Evolutionary conservation across 2,888 invertebrate genomes (phyloP), one percentile per base, ranked within the genome.

Genomic region (Microchrysa polita): DNA sequence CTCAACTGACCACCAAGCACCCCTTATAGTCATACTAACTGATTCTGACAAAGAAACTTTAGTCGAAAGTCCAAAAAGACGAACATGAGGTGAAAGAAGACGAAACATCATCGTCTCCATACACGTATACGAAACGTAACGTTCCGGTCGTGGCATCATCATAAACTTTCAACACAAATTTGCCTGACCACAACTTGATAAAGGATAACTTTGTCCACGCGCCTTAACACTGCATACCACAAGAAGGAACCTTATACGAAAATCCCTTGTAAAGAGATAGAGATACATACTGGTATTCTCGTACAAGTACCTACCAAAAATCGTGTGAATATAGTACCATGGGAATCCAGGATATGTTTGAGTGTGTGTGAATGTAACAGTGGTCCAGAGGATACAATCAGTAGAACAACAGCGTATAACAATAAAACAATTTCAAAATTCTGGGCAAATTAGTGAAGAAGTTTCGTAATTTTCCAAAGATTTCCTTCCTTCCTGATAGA

Each of bases 151-250:
- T 40, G 14, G 42, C 34, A 67, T 23, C 67, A 67, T 67, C 67
- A 34, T 52, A 67, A 67, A 67, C 52, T 27, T 67, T 67, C 67
- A 67, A 16, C 53, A 67, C 53, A 69, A 65, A 55, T 69, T 55
- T 20, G 57, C 55, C 27, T 69, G 69, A 18, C 69, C 69, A 18
- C 69, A 69, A 69, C 57, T 69, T 57, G 69, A 57, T 55, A 57
- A 69, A 69, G 48, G 40, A 40, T 40, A 48, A 65, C 44, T 65
- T 65, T 22, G n/a, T 65, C 48, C 18, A 48, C 22, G 65, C 40
- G 61, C 61, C 61, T 61, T 40, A 60, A 16, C 55, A 55, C 18
- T 48, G 22, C 7, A 52, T 2, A n/a, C 48, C 48, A 34, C 27
- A 48, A n/a, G 48, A 48, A n/a, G 48, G 16, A 7, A 7, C 12